phyloP scores from a whole-genome alignment of 2,888 invertebrate species.

The Peribatodes rhomboidaria region DNA sequence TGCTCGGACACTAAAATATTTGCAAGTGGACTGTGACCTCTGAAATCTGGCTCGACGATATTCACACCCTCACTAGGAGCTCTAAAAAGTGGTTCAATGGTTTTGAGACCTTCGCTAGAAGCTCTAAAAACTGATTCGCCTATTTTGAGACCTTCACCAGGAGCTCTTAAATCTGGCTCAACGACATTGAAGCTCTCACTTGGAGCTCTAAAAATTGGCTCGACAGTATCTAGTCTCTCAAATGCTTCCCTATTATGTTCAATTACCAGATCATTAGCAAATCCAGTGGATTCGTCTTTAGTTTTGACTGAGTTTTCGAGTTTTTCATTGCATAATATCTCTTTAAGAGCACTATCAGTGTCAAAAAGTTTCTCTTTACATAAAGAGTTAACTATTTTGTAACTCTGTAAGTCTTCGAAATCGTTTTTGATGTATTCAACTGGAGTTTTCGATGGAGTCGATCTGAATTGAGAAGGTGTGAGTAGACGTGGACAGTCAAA shows the following conservation, averaged over 20 bases:
- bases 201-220: constrained; percentile 9
- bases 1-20: constrained; percentile 75
- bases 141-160: background rate
- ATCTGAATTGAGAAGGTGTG: constrained; percentile 34
- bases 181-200: constrained; percentile 4
- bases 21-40: constrained; percentile 71
- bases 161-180: constrained; percentile 3
- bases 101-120: constrained; percentile 19
- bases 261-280: constrained; percentile 20
- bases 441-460: constrained; percentile 50
- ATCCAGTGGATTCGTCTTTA: constrained; percentile 14
- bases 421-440: constrained; percentile 71
- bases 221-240: constrained; percentile 28
- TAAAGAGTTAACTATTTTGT: constrained; percentile 80
- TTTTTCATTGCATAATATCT: constrained; percentile 22
- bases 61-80: constrained; percentile 20
- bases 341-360: constrained; percentile 42
- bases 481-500: constrained; percentile 57
- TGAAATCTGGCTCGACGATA: constrained; percentile 51
- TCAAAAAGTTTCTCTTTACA: constrained; percentile 69
- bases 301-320: constrained; percentile 36
- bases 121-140: constrained; percentile 18
- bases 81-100: constrained; percentile 16
- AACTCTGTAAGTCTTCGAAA: constrained; percentile 79
- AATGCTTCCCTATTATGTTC: constrained; percentile 26